Evolutionary conservation across 2,888 invertebrate genomes (phyloP), one percentile per base, ranked within the genome.

Genomic region (Buathra laborator): DNA sequence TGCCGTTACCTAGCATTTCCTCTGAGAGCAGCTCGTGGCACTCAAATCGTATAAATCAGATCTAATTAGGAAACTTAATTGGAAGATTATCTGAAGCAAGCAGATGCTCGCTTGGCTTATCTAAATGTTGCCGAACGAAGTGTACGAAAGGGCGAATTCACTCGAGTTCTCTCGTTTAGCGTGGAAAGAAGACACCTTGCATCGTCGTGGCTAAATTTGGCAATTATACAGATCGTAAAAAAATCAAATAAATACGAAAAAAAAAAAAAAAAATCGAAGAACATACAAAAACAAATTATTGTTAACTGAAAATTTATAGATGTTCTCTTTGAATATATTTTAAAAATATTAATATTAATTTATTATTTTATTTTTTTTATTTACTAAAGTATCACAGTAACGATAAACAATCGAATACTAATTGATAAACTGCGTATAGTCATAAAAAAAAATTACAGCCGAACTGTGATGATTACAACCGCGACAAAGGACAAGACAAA

Each of bases 11-110:
- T 51, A n/a, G 68, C n/a, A 64, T 84, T 76, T 72, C 72, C 80
- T 51, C 44, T 37, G 53, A 29, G 14, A 53, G 56, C 66, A 62
- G 29, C 76, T 70, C 74, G 70, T 44, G 72, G 66, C 29, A n/a
- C 67, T 75, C 83, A 29, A 85, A 81, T 85, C 64, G 84, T 51
- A 86, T 87, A 86, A 87, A 87, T 87, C 87, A 82, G 84, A 64
- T 76, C 77, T 84, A 87, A 87, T 87, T 87, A 84, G 86, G 70
- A 74, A 37, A 77, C 72, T 81, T 84, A 86, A 84, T 87, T 84
- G 84, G 82, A 71, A 84, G 87, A 86, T 87, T 87, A 87, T 76
- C 76, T 43, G 77, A 53, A 81, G 74, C 56, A 64, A 68, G 78
- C 83, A 81, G 84, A 70, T 83, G 82, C 62, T 79, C 70, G 62